These are phyloP conservation scores for Calliscelio sp. DNA, from an alignment of 2,888 invertebrate species.

Conservation along the genomic window DNA sequence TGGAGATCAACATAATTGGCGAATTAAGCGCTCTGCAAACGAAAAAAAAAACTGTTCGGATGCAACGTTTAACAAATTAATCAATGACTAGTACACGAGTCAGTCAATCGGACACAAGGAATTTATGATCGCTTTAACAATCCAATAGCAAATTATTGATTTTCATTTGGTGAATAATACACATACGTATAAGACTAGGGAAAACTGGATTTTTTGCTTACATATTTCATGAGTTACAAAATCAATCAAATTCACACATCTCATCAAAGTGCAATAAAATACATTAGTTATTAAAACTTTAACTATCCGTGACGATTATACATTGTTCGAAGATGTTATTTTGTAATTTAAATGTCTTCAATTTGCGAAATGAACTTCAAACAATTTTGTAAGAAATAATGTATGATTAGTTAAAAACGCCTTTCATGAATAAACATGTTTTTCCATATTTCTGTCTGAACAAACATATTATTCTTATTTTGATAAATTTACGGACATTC, in stretches of 20 bases:
- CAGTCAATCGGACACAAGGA: constrained; percentile 12
- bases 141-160: constrained; percentile 44
- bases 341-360: not conserved
- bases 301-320: not conserved
- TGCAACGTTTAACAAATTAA: constrained; percentile 53
- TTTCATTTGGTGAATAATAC: no score
- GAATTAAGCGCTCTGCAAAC: constrained; percentile 16
- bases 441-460: not conserved
- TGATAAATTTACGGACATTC: constrained; percentile 5
- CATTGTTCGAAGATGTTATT: not conserved
- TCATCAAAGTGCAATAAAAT: constrained; percentile 29
- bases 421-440: no score
- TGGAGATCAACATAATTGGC: constrained; percentile 50
- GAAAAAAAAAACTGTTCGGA: constrained; percentile 29
- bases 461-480: not conserved
- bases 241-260: constrained; percentile 37
- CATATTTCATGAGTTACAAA: constrained; percentile 44
- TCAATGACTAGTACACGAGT: constrained; percentile 29
- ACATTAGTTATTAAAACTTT: constrained; percentile 21
- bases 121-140: constrained; percentile 47
- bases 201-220: constrained; percentile 42
- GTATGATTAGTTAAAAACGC: no score
- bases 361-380: constrained; percentile 8
- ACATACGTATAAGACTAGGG: constrained; percentile 47
- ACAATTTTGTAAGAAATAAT: no score